Evolutionary conservation across 2,113 vertebrate genomes (phyloP), one percentile per base, ranked within the genome.

Genomic region (Sinocyclocheilus rhinocerous): DNA sequence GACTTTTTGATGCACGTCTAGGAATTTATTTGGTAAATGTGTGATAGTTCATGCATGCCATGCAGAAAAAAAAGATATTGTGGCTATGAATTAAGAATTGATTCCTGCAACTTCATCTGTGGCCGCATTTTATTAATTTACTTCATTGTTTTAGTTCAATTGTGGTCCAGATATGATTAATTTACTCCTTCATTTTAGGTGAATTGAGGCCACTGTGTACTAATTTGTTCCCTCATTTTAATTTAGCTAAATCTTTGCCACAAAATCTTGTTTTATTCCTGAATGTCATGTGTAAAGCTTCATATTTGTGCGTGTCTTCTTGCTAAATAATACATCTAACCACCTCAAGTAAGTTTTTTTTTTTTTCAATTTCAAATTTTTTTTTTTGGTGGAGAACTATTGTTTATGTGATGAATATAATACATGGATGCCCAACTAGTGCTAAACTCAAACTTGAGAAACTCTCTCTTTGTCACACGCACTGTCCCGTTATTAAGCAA

Each of bases 401-500:
- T 10, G 29, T 36, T 26, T 22, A n/a, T 73, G 18, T 73, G 36
- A 73, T 73, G 4, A 73, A 73, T n/a, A 73, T 9, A 36, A 18
- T 18, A 29, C 65, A 70, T 70, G 29, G 29, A 70, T 12, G 13
- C 72, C 72, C 12, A 48, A 2, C 72, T 75, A 24, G 42, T 48
- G 11, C 42, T 26, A 24, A 16, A 11, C 36, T 42, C 36, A 12
- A 42, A 29, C 57, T 39, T 16, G 11, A 33, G 29, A 59, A 29
- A 16, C 84, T 24, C 70, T 29, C 6, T 63, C 76, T 69, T 33
- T 12, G 1, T 20, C 84, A 42, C 45, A 15, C 7, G n/a, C 76
- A 18, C 45, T 42, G 76, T 33, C 50, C 76, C 4, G 39, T 67
- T 81, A 81, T 69, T 69, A 50, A 48, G 61, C 36, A 69, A 67